Evolutionary conservation across 92 coral and sea anemone genomes (phyloP).

Genomic region (Paragorgia papillata): DNA sequence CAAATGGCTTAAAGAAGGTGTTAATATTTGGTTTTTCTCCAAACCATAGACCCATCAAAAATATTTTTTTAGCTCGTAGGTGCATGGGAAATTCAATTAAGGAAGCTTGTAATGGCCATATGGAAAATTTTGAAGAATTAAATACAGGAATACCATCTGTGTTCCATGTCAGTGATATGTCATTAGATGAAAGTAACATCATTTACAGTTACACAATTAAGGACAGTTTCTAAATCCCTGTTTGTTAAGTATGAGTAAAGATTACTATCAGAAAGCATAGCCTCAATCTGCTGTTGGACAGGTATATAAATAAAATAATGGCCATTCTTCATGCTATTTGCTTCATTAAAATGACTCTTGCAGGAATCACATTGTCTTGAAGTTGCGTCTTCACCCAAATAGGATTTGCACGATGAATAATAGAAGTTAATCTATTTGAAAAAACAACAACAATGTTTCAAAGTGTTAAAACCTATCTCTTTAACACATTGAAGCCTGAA

Average conservation of each 20-base stretch:
- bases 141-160: constrained; percentile 24
- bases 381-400: constrained; percentile 6
- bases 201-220: too few relatives aligned
- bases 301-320: constrained; percentile 8
- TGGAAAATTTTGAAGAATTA: constrained; percentile 20
- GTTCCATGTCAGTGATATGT: constrained; percentile 24
- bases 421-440: not conserved
- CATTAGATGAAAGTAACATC: constrained; percentile 16
- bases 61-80: constrained; percentile 17
- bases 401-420: not conserved
- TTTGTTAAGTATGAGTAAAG: constrained; percentile 3
- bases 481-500: too few relatives aligned
- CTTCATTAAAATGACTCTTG: constrained; percentile 1
- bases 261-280: not conserved
- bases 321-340: constrained; percentile 5
- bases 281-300: not conserved
- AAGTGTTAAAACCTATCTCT: too few relatives aligned
- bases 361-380: constrained; percentile 3
- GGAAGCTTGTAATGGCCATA: too few relatives aligned
- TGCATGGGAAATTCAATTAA: constrained; percentile 22
- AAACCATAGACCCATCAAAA: constrained; percentile 25
- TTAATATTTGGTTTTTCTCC: constrained; percentile 25
- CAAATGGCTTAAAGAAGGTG: too few relatives aligned
- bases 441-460: not conserved
- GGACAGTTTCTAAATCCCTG: not conserved